Evolutionary conservation across 2,797 vertebrate species (phyloP), one percentile per base, ranked within the genome.

Genomic region (Crax fasciolata): DNA sequence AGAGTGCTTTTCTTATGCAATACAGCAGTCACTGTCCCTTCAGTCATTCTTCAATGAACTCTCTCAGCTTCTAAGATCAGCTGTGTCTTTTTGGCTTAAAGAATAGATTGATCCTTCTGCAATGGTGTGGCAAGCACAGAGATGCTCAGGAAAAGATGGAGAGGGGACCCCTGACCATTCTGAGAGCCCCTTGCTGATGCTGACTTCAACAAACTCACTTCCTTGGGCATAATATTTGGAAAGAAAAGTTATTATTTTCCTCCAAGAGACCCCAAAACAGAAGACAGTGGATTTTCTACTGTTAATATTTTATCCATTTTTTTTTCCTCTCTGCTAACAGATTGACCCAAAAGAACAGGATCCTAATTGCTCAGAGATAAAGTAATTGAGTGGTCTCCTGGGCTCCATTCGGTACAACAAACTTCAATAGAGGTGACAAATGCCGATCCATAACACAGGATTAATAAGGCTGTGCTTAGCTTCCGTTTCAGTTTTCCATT

Each of bases 351-450:
- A 75, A 82, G 70, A 95, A 91, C 79, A 91, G 83, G 79, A 89
- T 95, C 87, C 95, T 97, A 97, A 98, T 95, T 97, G 97, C 96
- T 96, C 83, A 82, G 96, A 97, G 97, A 97, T 95, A 96, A 97
- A 96, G 96, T 97, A 97, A 97, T 96, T 96, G 97, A 97, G 94
- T 97, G 97, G 94, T 97, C 97, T 97, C 98, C 85, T 81, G 97
- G 97, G 98, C 68, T 97, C 97, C 84, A 77, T 97, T 97, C 16
- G 46, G 66, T 94, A 94, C 95, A 96, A 93, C 95, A 97, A 87
- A 95, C 97, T 97, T 97, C 97, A 97, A 96, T 95, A 91, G 84
- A 71, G 95, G 94, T 97, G 97, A 98, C 97, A 97, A 97, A 98
- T 96, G 97, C 97, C 90, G 96, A 98, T 98, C 97, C 93, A 93